Conservation (phyloP, 2,797 vertebrate species). For the Crypturellus tataupa region DNA sequence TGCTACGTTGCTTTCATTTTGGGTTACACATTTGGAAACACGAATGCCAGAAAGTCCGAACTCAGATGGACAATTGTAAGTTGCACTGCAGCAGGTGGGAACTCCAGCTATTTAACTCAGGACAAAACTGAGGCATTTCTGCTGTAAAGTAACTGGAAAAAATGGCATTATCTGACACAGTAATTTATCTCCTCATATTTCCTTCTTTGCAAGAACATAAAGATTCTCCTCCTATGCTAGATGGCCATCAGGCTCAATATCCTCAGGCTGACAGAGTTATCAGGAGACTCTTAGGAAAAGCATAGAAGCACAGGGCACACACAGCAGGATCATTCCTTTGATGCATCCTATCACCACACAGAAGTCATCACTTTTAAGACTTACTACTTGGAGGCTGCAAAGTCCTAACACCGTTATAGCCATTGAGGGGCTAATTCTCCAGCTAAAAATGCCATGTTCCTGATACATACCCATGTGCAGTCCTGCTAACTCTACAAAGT, state of each 20-base stretch:
- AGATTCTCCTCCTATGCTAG: background rate
- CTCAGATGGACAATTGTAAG: background rate
- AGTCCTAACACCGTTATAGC: background rate
- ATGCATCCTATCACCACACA: background rate
- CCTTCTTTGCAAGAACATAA: background rate
- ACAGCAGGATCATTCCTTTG: background rate
- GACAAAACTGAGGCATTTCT: background rate
- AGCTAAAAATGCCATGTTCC: background rate
- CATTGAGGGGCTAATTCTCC: background rate
- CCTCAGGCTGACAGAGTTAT: background rate
- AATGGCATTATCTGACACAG: background rate
- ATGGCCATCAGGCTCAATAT: background rate
- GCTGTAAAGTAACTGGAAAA: background rate
- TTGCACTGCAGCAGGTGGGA: fast-evolving
- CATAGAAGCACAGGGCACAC: background rate
- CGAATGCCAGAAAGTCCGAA: background rate
- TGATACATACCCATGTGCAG: background rate
- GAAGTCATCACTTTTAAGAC: background rate
- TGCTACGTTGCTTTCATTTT: background rate
- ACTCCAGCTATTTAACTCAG: background rate
- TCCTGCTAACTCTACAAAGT: background rate
- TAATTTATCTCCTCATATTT: background rate
- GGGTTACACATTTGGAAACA: background rate
- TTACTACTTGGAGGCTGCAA: background rate
- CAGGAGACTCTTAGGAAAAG: background rate